Base-by-base conservation (phyloP, 2,888 invertebrate genomes). In the Meganola albula region DNA sequence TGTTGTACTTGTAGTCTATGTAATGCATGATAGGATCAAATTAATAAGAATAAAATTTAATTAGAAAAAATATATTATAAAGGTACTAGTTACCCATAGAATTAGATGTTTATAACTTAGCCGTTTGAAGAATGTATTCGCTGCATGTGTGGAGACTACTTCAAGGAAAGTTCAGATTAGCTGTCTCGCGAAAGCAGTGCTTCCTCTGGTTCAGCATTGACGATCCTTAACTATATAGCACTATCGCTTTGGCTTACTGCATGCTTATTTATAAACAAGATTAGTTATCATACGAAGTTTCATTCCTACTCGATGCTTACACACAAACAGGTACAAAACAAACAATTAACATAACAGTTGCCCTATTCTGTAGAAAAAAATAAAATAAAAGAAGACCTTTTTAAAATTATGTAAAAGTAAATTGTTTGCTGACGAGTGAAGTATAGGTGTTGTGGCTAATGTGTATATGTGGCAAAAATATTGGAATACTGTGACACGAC, bases 401-500 rank as follows among this genome's bases (percentile, higher is more conserved):
- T n/a, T n/a, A n/a, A n/a, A n/a, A n/a, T n/a, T n/a, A n/a, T n/a
- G n/a, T n/a, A n/a, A n/a, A n/a, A n/a, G n/a, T n/a, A n/a, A n/a
- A n/a, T n/a, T n/a, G n/a, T n/a, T n/a, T n/a, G n/a, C n/a, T n/a
- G n/a, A 16, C 4, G 16, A 16, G 6, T 16, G 16, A 16, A 16
- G 4, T 16, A 16, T 5, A 16, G 8, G 20, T 7, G 20, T 7
- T 39, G 36, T 39, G 34, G 40, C 9, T 27, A 25, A 39, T 33
- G 24, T 43, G 12, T n/a, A 12, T 20, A 20, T 25, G 34, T 37
- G 31, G 21, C 44, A 44, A 43, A 47, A 51, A 37, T 48, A 47
- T 58, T 56, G 64, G 68, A 65, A 63, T 65, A 63, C 68, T 66
- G 61, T 78, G 73, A 74, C 67, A 68, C 69, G 61, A 69, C 54